phyloP scores from a whole-genome alignment of 30 jellyfish, hydroid and myxozoan species.

The Aurelia aurita complex sp. Pacific region DNA sequence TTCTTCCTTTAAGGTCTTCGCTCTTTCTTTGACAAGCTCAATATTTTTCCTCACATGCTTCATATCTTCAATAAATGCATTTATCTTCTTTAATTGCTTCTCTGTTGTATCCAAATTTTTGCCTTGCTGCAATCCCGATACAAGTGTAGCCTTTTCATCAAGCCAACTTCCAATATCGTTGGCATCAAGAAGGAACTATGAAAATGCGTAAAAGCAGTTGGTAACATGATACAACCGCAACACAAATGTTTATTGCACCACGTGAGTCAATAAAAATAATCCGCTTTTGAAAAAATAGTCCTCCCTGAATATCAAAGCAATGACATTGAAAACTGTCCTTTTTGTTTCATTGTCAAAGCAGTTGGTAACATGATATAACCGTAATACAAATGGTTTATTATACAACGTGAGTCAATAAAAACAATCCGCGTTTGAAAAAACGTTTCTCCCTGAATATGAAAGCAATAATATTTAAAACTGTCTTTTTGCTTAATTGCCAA shows the following conservation, averaged over 20 bases:
- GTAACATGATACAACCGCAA: background rate
- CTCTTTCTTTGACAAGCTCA: constrained; percentile 17
- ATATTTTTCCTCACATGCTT: constrained; percentile 4
- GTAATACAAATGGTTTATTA: background rate
- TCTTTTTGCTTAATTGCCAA: too few species aligned
- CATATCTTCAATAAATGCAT: constrained; percentile 47
- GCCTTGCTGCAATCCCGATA: constrained; percentile 50
- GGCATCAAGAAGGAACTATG: constrained; percentile 64
- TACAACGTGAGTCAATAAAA: background rate
- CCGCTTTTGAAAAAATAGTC: too few species aligned
- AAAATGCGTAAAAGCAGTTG: background rate
- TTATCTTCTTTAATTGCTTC: constrained; percentile 45
- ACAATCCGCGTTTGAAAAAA: background rate
- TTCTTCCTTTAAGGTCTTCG: constrained; percentile 3
- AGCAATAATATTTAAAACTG: too few species aligned
- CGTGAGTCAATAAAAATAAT: too few species aligned
- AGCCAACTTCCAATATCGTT: constrained; percentile 66
- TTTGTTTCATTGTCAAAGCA: too few species aligned
- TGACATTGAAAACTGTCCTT: too few species aligned
- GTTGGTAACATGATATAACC: background rate
- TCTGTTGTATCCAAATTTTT: constrained; percentile 72
- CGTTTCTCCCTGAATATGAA: too few species aligned
- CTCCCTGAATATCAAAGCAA: too few species aligned
- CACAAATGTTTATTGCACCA: too few species aligned
- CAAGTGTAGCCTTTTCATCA: constrained; percentile 42